Evolutionary conservation across 2,797 vertebrate species (phyloP).

Genomic region (Buceros bicornis): DNA sequence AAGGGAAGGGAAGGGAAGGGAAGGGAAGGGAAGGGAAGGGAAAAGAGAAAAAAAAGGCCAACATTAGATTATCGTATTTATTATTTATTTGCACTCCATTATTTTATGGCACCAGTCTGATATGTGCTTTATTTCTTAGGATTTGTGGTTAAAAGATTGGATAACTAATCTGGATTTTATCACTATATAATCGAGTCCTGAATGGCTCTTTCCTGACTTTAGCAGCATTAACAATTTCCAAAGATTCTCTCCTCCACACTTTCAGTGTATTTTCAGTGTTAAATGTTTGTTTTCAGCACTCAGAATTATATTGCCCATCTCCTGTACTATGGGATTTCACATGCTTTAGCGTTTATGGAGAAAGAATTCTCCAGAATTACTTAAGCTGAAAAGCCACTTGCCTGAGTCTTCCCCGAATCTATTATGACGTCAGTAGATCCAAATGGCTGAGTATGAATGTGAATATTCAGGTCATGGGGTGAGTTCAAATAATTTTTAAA

Average conservation of each 20-base stretch:
- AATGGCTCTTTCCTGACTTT: background rate
- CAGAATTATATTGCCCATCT: background rate
- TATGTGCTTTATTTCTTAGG: background rate
- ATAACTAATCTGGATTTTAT: background rate
- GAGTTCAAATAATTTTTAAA: slow-evolving; percentile 32
- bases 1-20: too few species aligned
- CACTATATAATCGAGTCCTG: background rate
- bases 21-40: too few species aligned
- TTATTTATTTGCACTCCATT: background rate
- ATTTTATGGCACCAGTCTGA: background rate
- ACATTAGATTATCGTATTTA: background rate
- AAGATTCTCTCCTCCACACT: background rate
- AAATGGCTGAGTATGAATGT: background rate
- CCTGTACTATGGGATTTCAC: background rate
- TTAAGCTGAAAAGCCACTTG: background rate
- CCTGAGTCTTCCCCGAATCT: background rate
- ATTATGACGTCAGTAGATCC: background rate
- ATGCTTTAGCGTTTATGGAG: background rate
- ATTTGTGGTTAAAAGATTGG: background rate
- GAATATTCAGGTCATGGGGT: slow-evolving; percentile 14
- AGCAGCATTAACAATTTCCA: background rate
- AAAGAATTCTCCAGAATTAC: background rate
- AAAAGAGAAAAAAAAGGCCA: rapidly evolving
- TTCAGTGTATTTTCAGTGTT: background rate
- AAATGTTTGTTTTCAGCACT: background rate